phyloP scores from a whole-genome alignment of 2,797 vertebrate species.

The Phaenicophaeus curvirostris region DNA sequence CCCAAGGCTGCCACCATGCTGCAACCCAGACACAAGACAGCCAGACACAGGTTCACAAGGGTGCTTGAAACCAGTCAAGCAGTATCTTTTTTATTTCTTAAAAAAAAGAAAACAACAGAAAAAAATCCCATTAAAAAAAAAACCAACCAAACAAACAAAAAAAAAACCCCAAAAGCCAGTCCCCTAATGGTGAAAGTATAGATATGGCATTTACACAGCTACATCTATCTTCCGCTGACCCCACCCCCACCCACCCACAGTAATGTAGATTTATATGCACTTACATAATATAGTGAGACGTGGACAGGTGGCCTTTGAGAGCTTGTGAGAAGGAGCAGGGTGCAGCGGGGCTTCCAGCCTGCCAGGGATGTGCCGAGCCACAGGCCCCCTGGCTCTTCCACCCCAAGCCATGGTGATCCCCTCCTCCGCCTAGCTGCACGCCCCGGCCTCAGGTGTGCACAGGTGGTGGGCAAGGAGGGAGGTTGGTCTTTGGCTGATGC shows the following conservation, averaged over 20 bases:
- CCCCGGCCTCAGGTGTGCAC: accelerated
- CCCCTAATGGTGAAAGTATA: constrained; percentile 65
- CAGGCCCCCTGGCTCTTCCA: accelerated
- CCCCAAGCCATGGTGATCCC: not conserved
- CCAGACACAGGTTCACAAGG: constrained; percentile 17
- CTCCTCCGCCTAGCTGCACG: not conserved
- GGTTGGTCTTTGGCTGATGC: not conserved
- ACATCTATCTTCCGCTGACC: constrained; percentile 60
- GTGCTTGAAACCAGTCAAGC: constrained; percentile 99
- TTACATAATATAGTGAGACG: constrained; percentile 36
- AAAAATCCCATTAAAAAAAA: not conserved
- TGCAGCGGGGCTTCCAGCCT: not conserved
- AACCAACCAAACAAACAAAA: too few species aligned
- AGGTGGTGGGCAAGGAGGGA: not conserved
- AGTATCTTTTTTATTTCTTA: constrained; percentile 66
- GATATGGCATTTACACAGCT: constrained; percentile 73
- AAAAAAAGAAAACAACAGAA: not conserved
- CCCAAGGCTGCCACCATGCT: not conserved
- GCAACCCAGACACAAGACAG: not conserved
- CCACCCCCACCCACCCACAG: constrained; percentile 8
- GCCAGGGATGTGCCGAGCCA: not conserved
- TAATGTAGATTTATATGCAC: constrained; percentile 42
- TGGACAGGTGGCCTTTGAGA: not conserved
- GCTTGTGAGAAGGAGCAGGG: not conserved
- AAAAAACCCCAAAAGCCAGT: not conserved